Conservation (phyloP, 92 coral and sea anemone species). For the Epizoanthus stellaris region DNA sequence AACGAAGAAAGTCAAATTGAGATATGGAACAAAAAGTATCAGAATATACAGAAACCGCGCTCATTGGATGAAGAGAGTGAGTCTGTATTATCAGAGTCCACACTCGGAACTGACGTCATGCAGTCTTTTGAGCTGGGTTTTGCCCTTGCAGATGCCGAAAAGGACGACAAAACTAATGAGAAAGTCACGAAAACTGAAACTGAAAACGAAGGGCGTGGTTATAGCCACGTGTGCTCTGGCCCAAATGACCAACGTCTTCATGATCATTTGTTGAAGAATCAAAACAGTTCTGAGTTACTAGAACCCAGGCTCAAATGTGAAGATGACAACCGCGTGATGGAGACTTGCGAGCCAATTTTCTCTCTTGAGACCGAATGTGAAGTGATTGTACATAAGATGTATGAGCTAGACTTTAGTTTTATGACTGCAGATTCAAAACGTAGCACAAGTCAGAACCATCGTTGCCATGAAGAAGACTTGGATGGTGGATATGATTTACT, state of each 20-base stretch:
- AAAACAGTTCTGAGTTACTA: neutral
- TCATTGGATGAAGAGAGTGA: too few species aligned
- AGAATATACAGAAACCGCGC: too few species aligned
- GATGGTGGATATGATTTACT: neutral
- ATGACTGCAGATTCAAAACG: neutral
- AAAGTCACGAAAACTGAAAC: too few species aligned
- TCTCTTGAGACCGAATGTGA: constrained; percentile 12
- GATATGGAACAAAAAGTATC: too few species aligned
- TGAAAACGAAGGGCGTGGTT: neutral
- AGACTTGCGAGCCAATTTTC: constrained; percentile 1
- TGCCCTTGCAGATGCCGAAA: too few species aligned
- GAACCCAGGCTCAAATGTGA: neutral
- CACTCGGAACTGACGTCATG: too few species aligned
- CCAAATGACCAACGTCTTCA: neutral
- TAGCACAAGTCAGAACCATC: neutral
- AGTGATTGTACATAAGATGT: constrained; percentile 10
- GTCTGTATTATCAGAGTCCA: too few species aligned
- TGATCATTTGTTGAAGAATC: neutral
- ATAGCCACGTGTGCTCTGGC: neutral
- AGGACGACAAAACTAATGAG: too few species aligned
- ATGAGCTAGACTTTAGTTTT: constrained; percentile 21
- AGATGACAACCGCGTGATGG: constrained; percentile 16
- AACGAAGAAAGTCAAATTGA: neutral
- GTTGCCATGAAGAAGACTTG: neutral
- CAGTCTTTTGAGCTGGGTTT: too few species aligned